phyloP scores from a whole-genome alignment of 2,797 vertebrate genomes.

The Okamejei kenojei region DNA sequence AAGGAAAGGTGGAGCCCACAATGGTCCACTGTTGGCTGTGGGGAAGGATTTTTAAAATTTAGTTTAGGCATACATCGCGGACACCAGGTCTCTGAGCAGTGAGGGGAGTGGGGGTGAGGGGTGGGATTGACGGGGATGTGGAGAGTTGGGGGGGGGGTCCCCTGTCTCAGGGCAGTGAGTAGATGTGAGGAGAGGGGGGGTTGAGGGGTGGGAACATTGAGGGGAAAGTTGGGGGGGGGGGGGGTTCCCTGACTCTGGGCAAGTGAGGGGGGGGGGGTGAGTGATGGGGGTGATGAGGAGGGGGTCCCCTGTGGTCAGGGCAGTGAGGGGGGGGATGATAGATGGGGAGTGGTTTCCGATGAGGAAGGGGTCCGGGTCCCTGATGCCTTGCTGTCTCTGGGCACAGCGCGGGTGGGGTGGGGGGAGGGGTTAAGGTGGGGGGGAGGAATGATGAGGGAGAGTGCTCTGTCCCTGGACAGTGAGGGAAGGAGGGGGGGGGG shows the following conservation, averaged over 20 bases:
- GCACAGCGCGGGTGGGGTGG: background rate
- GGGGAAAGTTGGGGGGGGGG: background rate
- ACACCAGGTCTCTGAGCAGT: too few species aligned
- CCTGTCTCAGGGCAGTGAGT: fast-evolving
- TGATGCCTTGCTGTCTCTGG: too few species aligned
- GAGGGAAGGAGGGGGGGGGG: background rate
- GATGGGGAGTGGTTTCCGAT: background rate
- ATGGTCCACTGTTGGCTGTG: too few species aligned
- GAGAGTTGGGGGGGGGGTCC: fast-evolving
- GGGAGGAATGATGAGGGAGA: background rate
- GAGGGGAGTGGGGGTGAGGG: too few species aligned
- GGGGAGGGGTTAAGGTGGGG: background rate
- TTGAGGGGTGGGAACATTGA: background rate
- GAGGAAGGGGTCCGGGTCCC: too few species aligned
- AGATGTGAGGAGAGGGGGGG: fast-evolving
- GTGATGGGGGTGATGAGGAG: background rate
- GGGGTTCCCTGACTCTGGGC: background rate
- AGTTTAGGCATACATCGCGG: too few species aligned
- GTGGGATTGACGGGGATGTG: too few species aligned
- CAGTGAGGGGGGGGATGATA: background rate
- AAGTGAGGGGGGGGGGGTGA: too few species aligned
- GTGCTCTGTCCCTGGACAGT: background rate
- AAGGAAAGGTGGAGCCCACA: too few species aligned
- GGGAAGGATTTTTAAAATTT: too few species aligned
- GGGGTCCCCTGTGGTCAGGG: background rate